Evolutionary conservation across 2,113 vertebrate species (phyloP), one percentile per base, ranked within the genome.

Genomic region (Scortum barcoo): DNA sequence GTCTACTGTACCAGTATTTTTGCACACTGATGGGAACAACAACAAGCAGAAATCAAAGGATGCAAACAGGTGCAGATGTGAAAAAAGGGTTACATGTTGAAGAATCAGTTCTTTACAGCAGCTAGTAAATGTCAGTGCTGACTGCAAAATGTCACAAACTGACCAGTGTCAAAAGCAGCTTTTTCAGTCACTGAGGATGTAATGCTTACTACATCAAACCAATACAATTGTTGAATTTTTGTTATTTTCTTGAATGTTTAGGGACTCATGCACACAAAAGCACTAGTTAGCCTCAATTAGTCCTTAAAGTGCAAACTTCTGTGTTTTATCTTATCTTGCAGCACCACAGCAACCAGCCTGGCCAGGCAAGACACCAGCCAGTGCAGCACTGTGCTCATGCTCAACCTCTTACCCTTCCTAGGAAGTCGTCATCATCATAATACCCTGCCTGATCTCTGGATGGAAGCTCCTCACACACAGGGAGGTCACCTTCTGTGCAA

Each of bases 331-430:
- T 63, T 68, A 40, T 73, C 20, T 50, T 46, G 60, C 84, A 90
- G 73, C 1, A 44, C 71, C 79, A 87, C 77, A 82, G 73, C 80
- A 86, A 77, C 62, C 50, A 85, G 58, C 22, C 67, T 63, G 20
- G 73, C 63, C 68, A 76, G 77, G 76, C 70, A 51, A 67, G 44
- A 81, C 79, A 78, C 33, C 72, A 87, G 26, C 78, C 82, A 75
- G 62, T 67, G 73, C 62, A 87, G 68, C 38, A 70, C 57, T 48
- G 53, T 50, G 57, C 85, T 89, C 94, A 95, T 95, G 94, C 94
- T 91, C 58, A 62, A 65, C 79, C 38, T 80, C 93, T 95, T 95
- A 98, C 98, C 96, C 97, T 96, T 89, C 95, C 96, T 63, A 99
- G 92, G 69, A 95, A 94, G 53, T 95, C 92, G 51, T 97, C 96